Evolutionary conservation across 2,113 vertebrate species (phyloP), one percentile per base, ranked within the genome.

Genomic region (Phylloscopus trochilus): DNA sequence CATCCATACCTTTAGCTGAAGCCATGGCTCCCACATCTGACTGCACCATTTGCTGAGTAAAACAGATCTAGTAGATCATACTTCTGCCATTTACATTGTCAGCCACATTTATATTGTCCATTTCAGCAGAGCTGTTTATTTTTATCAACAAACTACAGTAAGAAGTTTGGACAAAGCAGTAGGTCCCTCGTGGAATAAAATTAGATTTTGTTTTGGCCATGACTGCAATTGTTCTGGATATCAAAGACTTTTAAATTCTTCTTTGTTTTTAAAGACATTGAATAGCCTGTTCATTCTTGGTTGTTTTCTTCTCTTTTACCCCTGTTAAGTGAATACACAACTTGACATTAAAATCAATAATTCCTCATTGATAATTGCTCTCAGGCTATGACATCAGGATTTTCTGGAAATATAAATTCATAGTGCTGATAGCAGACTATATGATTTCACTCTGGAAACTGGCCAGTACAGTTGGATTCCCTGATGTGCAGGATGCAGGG

Each of bases 391-490:
- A 94, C 87, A 86, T 83, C 79, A 93, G 72, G 46, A 37, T 80
- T 89, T 90, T 94, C 79, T 92, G 90, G 68, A 70, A 94, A 75
- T 89, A 90, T 16, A 90, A 94, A 93, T 93, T 86, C 60, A 22
- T 30, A n/a, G 75, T 56, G 92, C 73, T 95, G 85, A 93, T 93
- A 92, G 90, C 72, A 89, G 82, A 68, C 84, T 78, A 7, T 80
- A 69, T 97, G 95, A 93, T 88, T 91, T 96, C 88, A 93, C 83
- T 83, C 72, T 95, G 88, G 92, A 90, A 74, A 43, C n/a, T 9
- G 41, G 72, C 95, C 92, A 93, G 47, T 77, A 23, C 90, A 56
- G 64, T 93, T 87, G 86, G 64, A 59, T 55, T 96, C 41, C 44
- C 80, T 89, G 72, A 73, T 86, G 58, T 74, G 37, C 59, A 59